Percentiles rank a stretch among this genome's conserved stretches.
phyloP scores from a whole-genome alignment of 2,113 vertebrate genomes.

The Mola mola region DNA sequence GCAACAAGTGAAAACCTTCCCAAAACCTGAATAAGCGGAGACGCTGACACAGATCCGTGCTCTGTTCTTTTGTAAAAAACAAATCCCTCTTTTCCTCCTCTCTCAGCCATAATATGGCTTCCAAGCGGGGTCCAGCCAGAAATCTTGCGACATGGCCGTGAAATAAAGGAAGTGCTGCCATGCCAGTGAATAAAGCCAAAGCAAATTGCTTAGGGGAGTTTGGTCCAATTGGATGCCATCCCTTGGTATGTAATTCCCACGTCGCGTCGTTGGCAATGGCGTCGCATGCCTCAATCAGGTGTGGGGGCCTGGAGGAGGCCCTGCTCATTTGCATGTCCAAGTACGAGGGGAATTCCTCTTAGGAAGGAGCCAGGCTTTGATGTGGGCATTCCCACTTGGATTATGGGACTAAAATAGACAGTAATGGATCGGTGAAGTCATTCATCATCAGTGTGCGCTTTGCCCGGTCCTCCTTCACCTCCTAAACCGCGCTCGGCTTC shows the following conservation, averaged over 20 bases:
- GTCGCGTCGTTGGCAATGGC: slow-evolving; percentile 76
- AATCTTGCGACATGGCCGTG: slow-evolving; percentile 71
- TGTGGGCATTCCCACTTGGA: slow-evolving; percentile 80
- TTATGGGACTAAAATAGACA: slow-evolving; percentile 78
- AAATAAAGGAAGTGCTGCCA: slow-evolving; percentile 76
- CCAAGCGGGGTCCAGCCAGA: slow-evolving; percentile 79
- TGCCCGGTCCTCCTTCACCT: slow-evolving; percentile 75
- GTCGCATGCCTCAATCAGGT: slow-evolving; percentile 82
- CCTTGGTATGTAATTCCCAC: slow-evolving; percentile 82
- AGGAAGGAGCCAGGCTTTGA: slow-evolving; percentile 76
- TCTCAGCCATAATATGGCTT: slow-evolving; percentile 70
- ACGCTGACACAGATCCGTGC: slow-evolving; percentile 68
- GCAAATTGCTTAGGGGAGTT: slow-evolving; percentile 81
- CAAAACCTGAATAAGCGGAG: slow-evolving; percentile 71
- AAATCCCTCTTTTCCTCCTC: slow-evolving; percentile 72
- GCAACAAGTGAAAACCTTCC: slow-evolving; percentile 72
- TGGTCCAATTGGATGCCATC: slow-evolving; percentile 83
- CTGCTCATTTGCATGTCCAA: slow-evolving; percentile 80
- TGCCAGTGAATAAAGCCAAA: slow-evolving; percentile 81
- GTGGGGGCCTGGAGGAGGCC: slow-evolving; percentile 76
- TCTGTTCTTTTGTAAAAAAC: slow-evolving; percentile 73
- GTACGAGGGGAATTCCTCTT: slow-evolving; percentile 80
- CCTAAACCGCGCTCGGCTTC: slow-evolving; percentile 61
- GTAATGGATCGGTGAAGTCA: slow-evolving; percentile 77
- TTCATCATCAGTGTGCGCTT: slow-evolving; percentile 73